Evolutionary conservation across 2,888 invertebrate genomes (phyloP).

Genomic region (Callosobruchus maculatus): DNA sequence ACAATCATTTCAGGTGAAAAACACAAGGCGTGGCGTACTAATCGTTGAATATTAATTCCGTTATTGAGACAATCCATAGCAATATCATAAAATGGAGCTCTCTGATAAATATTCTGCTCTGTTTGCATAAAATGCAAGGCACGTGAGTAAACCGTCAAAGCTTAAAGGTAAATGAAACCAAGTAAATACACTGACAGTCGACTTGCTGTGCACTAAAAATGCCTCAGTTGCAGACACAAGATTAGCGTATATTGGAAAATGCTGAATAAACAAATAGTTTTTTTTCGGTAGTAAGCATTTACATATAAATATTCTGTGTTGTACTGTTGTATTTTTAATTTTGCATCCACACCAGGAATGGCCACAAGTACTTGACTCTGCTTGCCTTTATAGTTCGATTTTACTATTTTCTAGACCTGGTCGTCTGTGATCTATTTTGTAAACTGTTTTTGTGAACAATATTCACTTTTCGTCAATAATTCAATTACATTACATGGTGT

Average conservation of each 20-base stretch:
- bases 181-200: not conserved
- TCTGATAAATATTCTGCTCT: not conserved
- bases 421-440: too few species aligned
- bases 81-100: not conserved
- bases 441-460: too few species aligned
- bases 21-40: not conserved
- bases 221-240: not conserved
- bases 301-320: not conserved
- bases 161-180: not conserved
- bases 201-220: not conserved
- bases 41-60: not conserved
- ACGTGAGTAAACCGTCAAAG: not conserved
- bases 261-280: not conserved
- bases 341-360: not conserved
- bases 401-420: too few species aligned
- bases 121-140: not conserved
- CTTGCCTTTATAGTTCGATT: too few species aligned
- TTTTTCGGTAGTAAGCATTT: not conserved
- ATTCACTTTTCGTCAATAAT: too few species aligned
- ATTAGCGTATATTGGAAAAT: not conserved
- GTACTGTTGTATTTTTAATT: not conserved
- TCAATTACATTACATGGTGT: too few species aligned
- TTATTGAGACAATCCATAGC: not conserved
- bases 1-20: not conserved
- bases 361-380: too few species aligned